Percentiles rank a stretch among this genome's conserved stretches.
phyloP scores from a whole-genome alignment of 2,888 invertebrate genomes.

The Diadromus collaris region DNA sequence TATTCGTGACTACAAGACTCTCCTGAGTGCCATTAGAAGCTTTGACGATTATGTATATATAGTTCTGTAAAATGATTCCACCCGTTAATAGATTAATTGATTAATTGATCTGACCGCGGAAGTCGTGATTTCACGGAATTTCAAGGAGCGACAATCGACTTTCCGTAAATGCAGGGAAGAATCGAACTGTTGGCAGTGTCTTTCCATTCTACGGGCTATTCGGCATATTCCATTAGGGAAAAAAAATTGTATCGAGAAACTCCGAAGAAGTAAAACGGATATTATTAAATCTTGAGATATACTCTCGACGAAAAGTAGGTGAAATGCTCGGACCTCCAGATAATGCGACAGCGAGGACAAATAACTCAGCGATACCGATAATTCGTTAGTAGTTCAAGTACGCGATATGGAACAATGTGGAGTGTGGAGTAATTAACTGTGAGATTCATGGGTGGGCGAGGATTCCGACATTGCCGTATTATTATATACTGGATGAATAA shows the following conservation, averaged over 20 bases:
- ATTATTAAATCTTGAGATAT: conserved; percentile 28
- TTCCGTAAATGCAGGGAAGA: not conserved
- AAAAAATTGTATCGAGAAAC: conserved; percentile 26
- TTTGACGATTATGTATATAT: too few relatives aligned
- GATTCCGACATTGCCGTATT: not conserved
- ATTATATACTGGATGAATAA: conserved; percentile 18
- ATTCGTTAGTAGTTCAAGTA: not conserved
- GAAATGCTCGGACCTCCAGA: not conserved
- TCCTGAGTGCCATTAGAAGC: not conserved
- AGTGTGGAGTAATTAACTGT: conserved; percentile 6
- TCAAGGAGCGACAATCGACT: not conserved
- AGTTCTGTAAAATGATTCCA: too few relatives aligned
- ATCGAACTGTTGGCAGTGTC: not conserved
- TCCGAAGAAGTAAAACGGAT: not conserved
- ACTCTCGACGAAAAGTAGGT: conserved; percentile 1
- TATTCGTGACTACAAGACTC: not conserved
- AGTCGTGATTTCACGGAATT: not conserved
- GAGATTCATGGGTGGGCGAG: not conserved
- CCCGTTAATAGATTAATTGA: too few relatives aligned
- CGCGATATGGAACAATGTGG: not conserved
- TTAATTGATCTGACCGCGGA: not conserved
- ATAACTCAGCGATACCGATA: conserved; percentile 18
- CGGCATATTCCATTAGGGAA: conserved; percentile 22
- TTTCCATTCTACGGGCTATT: not conserved
- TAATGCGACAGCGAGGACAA: not conserved